Percentiles rank a stretch among this genome's conserved stretches.
These are phyloP conservation scores for Drosophila lacertosa DNA, from an alignment of 1,140 invertebrate genomes.

Conservation along the genomic window DNA sequence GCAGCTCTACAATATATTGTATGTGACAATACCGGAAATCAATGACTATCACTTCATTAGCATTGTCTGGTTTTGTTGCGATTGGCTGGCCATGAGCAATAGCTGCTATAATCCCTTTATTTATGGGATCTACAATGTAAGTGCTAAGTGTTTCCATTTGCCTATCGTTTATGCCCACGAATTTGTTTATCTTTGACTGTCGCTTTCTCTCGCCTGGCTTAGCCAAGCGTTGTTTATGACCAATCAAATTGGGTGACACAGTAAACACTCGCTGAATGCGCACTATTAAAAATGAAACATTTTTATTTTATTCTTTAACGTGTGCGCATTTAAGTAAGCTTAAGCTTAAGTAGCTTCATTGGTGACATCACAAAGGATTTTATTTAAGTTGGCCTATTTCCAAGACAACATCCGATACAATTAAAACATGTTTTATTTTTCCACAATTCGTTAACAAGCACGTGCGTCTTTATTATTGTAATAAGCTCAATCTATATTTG, in stretches of 20 bases:
- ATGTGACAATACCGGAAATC: conserved; percentile 88
- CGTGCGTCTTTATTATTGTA: conserved; percentile 7
- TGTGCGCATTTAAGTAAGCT: background rate
- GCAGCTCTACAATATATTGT: conserved; percentile 90
- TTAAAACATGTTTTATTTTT: background rate
- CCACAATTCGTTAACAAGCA: background rate
- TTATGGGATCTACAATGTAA: conserved; percentile 93
- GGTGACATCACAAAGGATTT: background rate
- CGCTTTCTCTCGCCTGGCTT: background rate
- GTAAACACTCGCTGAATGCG: background rate
- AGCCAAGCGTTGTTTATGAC: background rate
- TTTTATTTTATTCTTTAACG: background rate
- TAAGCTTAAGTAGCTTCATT: background rate
- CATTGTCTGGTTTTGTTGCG: conserved; percentile 91
- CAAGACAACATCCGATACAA: background rate
- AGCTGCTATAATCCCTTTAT: conserved; percentile 94
- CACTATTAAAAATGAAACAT: background rate
- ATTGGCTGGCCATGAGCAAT: conserved; percentile 95
- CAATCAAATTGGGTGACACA: background rate
- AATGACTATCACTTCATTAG: conserved; percentile 91
- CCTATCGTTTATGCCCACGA: conserved; percentile 21
- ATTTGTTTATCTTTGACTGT: conserved; percentile 35
- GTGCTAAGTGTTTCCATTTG: conserved; percentile 73
- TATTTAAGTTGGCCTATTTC: background rate
- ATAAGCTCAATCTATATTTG: background rate